Evolutionary conservation across 2,888 invertebrate genomes (phyloP).

Genomic region (Thysanoteuthis rhombus): DNA sequence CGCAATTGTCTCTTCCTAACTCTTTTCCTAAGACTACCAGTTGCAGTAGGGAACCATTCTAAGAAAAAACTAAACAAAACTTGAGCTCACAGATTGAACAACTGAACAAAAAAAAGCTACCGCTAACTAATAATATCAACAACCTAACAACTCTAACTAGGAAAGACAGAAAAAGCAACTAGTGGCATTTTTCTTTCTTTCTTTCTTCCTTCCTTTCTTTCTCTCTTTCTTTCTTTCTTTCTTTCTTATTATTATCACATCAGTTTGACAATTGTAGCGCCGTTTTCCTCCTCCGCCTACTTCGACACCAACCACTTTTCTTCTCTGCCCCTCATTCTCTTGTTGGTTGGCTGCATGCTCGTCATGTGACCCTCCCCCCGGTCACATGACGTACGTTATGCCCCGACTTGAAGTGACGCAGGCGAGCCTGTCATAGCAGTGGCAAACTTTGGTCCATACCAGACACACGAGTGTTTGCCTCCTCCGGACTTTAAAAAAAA

Average conservation of each 20-base stretch:
- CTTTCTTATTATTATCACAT: not conserved
- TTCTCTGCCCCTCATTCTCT: not conserved
- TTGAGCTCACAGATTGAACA: too few relatives aligned
- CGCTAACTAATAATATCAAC: too few relatives aligned
- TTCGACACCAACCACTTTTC: not conserved
- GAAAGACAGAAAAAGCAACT: too few relatives aligned
- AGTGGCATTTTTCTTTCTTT: too few relatives aligned
- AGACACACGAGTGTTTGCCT: not conserved
- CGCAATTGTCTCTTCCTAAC: too few relatives aligned
- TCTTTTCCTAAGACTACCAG: too few relatives aligned
- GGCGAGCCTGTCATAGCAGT: not conserved
- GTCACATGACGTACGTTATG: not conserved
- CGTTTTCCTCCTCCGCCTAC: not conserved
- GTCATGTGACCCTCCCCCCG: not conserved
- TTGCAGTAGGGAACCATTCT: too few relatives aligned
- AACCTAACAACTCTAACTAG: too few relatives aligned
- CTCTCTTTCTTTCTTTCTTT: not conserved
- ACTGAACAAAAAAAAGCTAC: too few relatives aligned
- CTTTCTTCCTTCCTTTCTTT: too few relatives aligned
- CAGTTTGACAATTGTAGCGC: not conserved
- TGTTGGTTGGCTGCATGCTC: not conserved
- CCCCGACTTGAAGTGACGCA: not conserved
- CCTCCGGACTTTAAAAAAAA: constrained; percentile 33
- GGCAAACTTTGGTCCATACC: not conserved
- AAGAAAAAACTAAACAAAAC: too few relatives aligned